Evolutionary conservation across 2,797 vertebrate species (phyloP).

Genomic region (Nannoperca australis): DNA sequence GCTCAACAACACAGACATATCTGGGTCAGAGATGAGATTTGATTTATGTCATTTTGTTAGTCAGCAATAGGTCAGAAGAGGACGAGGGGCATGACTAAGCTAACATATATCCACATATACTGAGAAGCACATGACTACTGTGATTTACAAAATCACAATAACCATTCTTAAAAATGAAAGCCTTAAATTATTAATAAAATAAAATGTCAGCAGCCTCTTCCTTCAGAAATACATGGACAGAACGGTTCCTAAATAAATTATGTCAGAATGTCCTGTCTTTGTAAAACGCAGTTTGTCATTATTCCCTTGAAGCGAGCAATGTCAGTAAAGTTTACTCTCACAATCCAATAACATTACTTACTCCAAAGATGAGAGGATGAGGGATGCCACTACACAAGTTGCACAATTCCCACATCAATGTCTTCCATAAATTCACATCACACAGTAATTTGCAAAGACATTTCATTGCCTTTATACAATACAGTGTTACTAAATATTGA

Average conservation of each 20-base stretch:
- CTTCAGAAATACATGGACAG: no score
- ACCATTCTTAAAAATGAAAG: background rate
- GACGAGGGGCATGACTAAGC: conserved; percentile 1
- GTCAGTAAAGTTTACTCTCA: background rate
- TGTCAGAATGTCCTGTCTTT: background rate
- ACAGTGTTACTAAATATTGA: background rate
- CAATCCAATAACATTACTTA: background rate
- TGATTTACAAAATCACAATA: background rate
- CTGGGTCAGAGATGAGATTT: conserved; percentile 37
- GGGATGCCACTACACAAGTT: background rate
- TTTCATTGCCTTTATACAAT: background rate
- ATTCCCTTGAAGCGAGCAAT: background rate
- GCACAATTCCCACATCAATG: no score
- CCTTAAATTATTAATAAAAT: no score
- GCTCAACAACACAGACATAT: conserved; percentile 20
- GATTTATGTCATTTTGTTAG: conserved; percentile 16
- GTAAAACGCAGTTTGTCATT: background rate
- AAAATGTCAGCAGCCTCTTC: background rate
- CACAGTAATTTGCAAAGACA: background rate
- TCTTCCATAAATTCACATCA: background rate
- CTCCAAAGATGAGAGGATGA: background rate
- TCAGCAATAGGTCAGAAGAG: conserved; percentile 26
- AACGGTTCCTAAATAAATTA: background rate
- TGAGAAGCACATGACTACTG: background rate
- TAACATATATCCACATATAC: background rate